Evolutionary conservation across 2,113 vertebrate species (phyloP), one percentile per base, ranked within the genome.

Genomic region (Sakesphorus luctuosus): DNA sequence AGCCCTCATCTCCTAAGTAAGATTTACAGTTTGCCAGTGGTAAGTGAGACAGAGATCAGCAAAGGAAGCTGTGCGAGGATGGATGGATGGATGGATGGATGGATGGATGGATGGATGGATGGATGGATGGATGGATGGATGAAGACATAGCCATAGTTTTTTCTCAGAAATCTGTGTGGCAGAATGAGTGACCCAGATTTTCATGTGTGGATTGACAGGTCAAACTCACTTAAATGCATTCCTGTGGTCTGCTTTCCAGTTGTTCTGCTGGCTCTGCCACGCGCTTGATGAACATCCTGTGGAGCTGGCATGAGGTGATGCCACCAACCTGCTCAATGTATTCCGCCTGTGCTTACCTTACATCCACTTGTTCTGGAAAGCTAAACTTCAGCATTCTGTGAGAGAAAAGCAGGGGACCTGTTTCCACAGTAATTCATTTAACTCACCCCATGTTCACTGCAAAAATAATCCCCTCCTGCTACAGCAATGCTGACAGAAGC

Each of bases 281-380:
- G 5, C 1, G 2, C 4, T 13, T 18, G 2, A 7, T 5, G 9
- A 9, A n/a, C 19, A 56, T 11, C 18, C 53, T 36, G 26, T 65
- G 33, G 53, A 74, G 33, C 18, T 6, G 3, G 8, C 16, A 40
- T 5, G 28, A 47, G 17, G 24, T 38, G 49, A 20, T 65, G 38
- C 35, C 24, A 25, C 33, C 6, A 26, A 36, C 11, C 49, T 50
- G 49, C 49, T 15, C 25, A 50, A 20, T 26, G 12, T 46, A 17
- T 21, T 67, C 21, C 15, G 43, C 46, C 21, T 53, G 17, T 26
- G 11, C 20, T 61, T 50, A 25, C 12, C 38, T 71, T 49, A 21
- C 0, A 0, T 11, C 10, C 8, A 6, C 38, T 72, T 5, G 0
- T 44, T 78, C 53, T 75, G 28, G 21, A 79, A 71, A 75, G 38